Evolutionary conservation across 2,113 vertebrate genomes (phyloP).

Genomic region (Pygoscelis antarcticus): DNA sequence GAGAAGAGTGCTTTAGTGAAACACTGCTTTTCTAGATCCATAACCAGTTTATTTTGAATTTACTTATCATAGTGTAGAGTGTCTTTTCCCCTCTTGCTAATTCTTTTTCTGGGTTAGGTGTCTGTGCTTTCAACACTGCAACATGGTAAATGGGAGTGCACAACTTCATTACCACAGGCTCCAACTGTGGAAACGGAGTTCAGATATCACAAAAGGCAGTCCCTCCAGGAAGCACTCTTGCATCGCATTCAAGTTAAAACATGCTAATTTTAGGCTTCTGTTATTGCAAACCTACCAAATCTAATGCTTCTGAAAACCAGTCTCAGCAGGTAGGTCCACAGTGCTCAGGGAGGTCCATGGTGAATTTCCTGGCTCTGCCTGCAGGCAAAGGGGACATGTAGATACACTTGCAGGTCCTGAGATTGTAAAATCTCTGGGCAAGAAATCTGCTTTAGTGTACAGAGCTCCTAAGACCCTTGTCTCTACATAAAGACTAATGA

Average conservation of each 20-base stretch:
- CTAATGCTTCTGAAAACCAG: neutral
- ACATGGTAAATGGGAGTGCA: neutral
- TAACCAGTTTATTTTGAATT: neutral
- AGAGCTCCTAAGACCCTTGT: neutral
- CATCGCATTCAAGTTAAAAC: neutral
- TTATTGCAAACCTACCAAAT: conserved; percentile 1
- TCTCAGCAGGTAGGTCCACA: neutral
- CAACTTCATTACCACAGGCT: neutral
- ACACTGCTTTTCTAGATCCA: neutral
- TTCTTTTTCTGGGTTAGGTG: neutral
- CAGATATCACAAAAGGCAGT: neutral
- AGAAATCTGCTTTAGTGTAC: neutral
- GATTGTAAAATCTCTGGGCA: neutral
- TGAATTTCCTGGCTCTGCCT: neutral
- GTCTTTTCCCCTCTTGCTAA: neutral
- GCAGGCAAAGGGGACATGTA: neutral
- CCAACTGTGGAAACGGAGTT: fast-evolving
- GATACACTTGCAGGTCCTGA: neutral
- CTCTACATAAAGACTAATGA: neutral
- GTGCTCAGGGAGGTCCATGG: neutral
- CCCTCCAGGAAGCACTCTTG: neutral
- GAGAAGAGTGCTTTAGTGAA: neutral
- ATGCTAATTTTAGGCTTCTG: neutral
- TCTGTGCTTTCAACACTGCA: neutral
- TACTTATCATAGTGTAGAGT: neutral